A percentile compares a stretch with the other conserved stretches of the same genome.
Evolutionary conservation across 2,888 invertebrate genomes (phyloP).

Genomic region (Oscheius sp.): DNA sequence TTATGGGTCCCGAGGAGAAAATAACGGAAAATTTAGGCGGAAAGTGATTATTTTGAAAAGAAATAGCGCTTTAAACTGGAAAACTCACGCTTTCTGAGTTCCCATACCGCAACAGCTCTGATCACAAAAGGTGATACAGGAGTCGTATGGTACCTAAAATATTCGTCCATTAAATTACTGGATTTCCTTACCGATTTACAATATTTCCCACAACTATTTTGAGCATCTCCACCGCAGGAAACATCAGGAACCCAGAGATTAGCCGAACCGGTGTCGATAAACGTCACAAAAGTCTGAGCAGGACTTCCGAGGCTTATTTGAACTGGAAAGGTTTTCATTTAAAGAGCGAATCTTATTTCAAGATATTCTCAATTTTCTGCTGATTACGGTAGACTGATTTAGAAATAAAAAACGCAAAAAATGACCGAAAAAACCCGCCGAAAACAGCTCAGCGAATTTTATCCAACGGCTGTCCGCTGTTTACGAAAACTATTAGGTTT

Average conservation of each 20-base stretch:
- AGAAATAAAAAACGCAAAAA: no score
- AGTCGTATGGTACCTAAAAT: constrained; percentile 50
- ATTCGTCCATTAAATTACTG: no score
- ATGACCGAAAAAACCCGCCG: no score
- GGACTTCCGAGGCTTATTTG: constrained; percentile 62
- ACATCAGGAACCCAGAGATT: constrained; percentile 61
- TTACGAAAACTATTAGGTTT: no score
- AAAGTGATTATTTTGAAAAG: no score
- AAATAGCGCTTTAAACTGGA: no score
- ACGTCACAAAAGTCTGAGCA: constrained; percentile 58
- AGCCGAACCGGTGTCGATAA: constrained; percentile 61
- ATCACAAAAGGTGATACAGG: constrained; percentile 56
- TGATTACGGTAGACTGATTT: no score
- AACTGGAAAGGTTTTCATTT: constrained; percentile 35
- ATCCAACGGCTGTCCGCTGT: no score
- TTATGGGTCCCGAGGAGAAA: no score
- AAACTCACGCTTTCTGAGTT: constrained; percentile 11
- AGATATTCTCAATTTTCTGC: neutral
- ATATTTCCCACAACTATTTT: constrained; percentile 12
- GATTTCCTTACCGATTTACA: constrained; percentile 1
- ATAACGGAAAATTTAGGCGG: no score
- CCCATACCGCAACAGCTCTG: constrained; percentile 42
- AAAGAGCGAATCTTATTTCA: neutral
- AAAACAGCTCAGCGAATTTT: neutral
- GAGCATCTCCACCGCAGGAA: constrained; percentile 38